Evolutionary conservation across 2,888 invertebrate species (phyloP).

Genomic region (Cecidostiba fungosa): DNA sequence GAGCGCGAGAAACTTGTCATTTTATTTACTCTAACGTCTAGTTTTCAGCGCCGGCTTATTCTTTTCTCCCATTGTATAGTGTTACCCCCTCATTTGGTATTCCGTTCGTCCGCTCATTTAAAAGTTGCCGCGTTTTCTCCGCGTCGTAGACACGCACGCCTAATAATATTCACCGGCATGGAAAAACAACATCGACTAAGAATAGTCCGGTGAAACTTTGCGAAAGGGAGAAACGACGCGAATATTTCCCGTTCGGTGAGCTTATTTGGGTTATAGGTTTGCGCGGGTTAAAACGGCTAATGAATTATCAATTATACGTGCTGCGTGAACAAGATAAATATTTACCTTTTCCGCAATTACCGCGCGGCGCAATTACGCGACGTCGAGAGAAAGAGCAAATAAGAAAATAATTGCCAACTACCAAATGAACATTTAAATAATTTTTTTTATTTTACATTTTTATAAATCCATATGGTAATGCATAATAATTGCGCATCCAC

Average conservation of each 20-base stretch:
- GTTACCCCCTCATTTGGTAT: slow-evolving; percentile 50
- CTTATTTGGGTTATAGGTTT: no score
- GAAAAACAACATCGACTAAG: neutral
- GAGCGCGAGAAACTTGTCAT: slow-evolving; percentile 18
- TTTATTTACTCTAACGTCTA: slow-evolving; percentile 26
- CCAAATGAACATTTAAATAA: slow-evolving; percentile 39
- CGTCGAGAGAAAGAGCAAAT: no score
- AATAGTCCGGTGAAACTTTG: neutral
- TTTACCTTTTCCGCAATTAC: no score
- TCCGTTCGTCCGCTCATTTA: slow-evolving; percentile 47
- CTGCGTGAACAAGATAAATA: no score
- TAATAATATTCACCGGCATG: neutral
- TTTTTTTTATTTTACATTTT: slow-evolving; percentile 51
- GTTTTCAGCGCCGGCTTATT: slow-evolving; percentile 1
- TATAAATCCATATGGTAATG: slow-evolving; percentile 42
- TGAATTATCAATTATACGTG: no score
- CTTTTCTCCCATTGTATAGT: slow-evolving; percentile 33
- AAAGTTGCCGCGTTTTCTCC: slow-evolving; percentile 35
- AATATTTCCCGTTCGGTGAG: no score
- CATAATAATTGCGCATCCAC: slow-evolving; percentile 37
- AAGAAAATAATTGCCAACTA: neutral
- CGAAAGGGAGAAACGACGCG: no score
- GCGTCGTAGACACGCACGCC: slow-evolving; percentile 47
- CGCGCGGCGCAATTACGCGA: no score
- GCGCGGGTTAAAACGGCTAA: no score